Conservation (phyloP, 2,888 invertebrate genomes). For the Trachelus tabidus region DNA sequence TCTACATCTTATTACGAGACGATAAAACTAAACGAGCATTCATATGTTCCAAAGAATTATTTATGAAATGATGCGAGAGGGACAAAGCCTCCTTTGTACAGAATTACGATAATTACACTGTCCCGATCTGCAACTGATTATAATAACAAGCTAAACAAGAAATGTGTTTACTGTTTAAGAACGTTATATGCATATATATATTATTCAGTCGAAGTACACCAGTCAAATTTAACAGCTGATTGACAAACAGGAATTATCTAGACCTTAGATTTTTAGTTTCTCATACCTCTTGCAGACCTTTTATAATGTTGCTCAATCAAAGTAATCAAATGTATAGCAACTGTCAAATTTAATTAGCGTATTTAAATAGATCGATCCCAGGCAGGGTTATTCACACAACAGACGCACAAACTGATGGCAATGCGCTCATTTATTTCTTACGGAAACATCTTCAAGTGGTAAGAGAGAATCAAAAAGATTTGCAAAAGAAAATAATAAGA, state of each 20-base stretch:
- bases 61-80: no score
- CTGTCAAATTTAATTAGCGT: neutral
- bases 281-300: neutral
- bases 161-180: no score
- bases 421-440: neutral
- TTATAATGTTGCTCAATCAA: neutral
- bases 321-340: neutral
- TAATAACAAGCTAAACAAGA: no score
- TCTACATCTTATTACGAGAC: neutral
- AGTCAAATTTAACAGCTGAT: no score
- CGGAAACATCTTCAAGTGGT: neutral
- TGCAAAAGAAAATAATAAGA: neutral
- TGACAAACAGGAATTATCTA: neutral
- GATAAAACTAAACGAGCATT: neutral
- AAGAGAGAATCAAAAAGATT: neutral
- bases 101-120: no score
- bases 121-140: no score
- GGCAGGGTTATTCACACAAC: neutral
- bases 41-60: neutral
- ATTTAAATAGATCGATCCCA: neutral
- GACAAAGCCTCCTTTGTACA: no score
- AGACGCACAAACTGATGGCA: neutral
- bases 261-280: neutral
- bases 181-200: no score
- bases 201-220: no score